Conservation (phyloP, 1,140 invertebrate species). For the Drosophila asahinai region DNA sequence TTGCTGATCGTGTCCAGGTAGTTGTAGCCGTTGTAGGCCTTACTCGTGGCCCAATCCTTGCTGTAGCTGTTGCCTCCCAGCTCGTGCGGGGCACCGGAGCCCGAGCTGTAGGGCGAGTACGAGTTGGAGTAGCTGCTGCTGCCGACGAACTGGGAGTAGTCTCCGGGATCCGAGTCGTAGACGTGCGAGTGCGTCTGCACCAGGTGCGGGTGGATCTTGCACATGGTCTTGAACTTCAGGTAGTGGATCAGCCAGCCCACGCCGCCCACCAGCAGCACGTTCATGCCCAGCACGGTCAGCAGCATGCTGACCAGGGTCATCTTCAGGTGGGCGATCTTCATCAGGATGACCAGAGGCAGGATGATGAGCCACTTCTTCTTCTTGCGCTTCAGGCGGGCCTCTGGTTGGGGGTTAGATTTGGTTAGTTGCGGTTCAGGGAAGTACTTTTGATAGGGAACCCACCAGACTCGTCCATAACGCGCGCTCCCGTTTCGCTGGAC, state of each 20-base stretch:
- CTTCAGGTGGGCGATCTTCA: constrained; percentile 82
- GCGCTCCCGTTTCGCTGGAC: constrained; percentile 61
- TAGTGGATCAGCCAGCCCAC: constrained; percentile 81
- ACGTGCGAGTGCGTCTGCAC: constrained; percentile 82
- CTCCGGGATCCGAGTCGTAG: constrained; percentile 78
- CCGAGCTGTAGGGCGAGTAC: constrained; percentile 61
- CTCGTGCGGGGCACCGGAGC: constrained; percentile 54
- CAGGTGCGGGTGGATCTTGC: constrained; percentile 82
- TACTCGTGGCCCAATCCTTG: constrained; percentile 80
- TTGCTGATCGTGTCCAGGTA: constrained; percentile 82
- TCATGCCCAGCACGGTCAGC: constrained; percentile 69
- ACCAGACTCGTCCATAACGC: constrained; percentile 73
- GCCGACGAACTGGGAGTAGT: constrained; percentile 79
- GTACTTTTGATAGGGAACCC: neutral
- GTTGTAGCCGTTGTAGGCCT: constrained; percentile 76
- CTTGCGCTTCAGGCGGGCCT: constrained; percentile 55
- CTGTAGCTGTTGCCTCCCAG: constrained; percentile 59
- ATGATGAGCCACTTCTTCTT: constrained; percentile 79
- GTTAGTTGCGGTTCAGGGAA: neutral
- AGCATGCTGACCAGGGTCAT: constrained; percentile 77
- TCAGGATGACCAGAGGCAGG: constrained; percentile 74
- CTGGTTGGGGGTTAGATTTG: neutral
- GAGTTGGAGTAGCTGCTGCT: constrained; percentile 74
- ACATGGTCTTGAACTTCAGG: constrained; percentile 79
- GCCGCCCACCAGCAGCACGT: constrained; percentile 75